Percentiles rank a stretch among this genome's conserved stretches.
phyloP scores from a whole-genome alignment of 2,888 invertebrate genomes.

The Bursaphelenchus okinawaensis region DNA sequence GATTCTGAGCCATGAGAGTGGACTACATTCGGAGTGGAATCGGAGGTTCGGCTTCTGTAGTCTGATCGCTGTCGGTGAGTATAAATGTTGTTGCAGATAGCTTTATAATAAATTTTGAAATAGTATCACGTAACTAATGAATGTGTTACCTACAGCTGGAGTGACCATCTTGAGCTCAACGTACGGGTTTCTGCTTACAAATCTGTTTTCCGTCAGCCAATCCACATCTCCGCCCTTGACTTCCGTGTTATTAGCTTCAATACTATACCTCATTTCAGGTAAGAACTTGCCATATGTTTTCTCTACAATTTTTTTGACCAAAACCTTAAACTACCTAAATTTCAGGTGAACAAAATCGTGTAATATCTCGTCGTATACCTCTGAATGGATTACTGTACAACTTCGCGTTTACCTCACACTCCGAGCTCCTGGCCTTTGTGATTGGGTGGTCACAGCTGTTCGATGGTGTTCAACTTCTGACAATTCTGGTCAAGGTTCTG shows the following conservation, averaged over 20 bases:
- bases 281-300: constrained; percentile 12
- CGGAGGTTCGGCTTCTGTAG: constrained; percentile 25
- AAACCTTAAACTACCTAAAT: not conserved
- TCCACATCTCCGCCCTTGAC: constrained; percentile 18
- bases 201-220: constrained; percentile 20
- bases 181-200: constrained; percentile 23
- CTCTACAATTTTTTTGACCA: constrained; percentile 8
- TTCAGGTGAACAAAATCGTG: not conserved
- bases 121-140: not conserved
- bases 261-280: constrained; percentile 15
- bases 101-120: constrained; percentile 3
- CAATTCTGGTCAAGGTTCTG: constrained; percentile 20
- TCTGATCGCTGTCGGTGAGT: constrained; percentile 23
- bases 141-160: constrained; percentile 18
- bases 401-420: constrained; percentile 21
- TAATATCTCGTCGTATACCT: constrained; percentile 16
- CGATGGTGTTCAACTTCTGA: constrained; percentile 19
- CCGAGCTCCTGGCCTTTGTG: constrained; percentile 29
- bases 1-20: constrained; percentile 13
- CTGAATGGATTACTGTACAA: constrained; percentile 27
- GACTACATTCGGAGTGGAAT: constrained; percentile 33
- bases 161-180: constrained; percentile 15
- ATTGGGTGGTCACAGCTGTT: constrained; percentile 33
- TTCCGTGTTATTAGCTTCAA: constrained; percentile 13
- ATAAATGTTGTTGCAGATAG: too few species aligned